Evolutionary conservation across 2,888 invertebrate species (phyloP).

Genomic region (Choristoneura rosaceana): DNA sequence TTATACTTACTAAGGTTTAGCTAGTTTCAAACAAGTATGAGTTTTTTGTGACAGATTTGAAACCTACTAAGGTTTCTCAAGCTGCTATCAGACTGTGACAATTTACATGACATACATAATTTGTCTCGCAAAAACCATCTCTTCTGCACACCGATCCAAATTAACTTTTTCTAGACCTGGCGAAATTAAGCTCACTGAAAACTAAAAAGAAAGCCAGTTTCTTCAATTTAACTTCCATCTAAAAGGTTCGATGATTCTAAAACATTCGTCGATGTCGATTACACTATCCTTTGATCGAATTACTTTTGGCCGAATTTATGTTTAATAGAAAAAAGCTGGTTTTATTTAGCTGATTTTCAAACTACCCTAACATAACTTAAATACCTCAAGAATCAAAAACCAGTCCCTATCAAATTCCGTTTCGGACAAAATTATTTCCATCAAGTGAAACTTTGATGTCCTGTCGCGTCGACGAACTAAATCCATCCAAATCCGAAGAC

Average conservation of each 20-base stretch:
- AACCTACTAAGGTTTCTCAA: too few species aligned
- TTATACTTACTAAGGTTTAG: too few species aligned
- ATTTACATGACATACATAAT: too few species aligned
- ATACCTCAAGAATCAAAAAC: background rate
- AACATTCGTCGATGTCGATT: background rate
- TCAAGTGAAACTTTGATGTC: background rate
- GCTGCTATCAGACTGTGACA: background rate
- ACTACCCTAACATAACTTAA: background rate
- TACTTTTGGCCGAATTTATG: background rate
- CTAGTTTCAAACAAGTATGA: too few species aligned
- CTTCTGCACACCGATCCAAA: background rate
- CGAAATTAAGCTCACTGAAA: background rate
- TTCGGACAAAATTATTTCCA: slow-evolving; percentile 1
- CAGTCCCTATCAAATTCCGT: background rate
- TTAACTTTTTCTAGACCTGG: background rate
- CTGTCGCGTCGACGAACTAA: background rate
- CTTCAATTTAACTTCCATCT: background rate
- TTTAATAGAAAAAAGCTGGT: background rate
- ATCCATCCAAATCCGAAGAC: slow-evolving; percentile 51
- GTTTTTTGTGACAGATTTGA: too few species aligned
- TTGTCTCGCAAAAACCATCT: background rate
- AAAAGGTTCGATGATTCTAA: background rate
- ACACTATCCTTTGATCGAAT: background rate
- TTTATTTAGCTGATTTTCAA: background rate
- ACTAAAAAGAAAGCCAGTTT: background rate